phyloP scores from a whole-genome alignment of 2,888 invertebrate species.

The Achlya flavicornis region DNA sequence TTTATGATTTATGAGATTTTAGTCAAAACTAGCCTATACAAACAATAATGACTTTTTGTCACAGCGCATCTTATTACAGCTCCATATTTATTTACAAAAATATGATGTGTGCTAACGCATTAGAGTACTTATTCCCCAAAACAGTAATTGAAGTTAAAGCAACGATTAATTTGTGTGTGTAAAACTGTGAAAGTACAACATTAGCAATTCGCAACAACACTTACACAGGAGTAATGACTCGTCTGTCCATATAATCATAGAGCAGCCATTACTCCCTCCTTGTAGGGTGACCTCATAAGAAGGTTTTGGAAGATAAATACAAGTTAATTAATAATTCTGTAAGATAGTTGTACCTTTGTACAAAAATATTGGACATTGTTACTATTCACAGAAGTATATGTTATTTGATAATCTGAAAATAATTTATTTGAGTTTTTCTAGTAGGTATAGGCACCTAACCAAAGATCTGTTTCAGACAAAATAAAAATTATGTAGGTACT shows the following conservation, averaged over 20 bases:
- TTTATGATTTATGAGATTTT: too few species aligned
- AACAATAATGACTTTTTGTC: too few species aligned
- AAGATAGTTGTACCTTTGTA: background rate
- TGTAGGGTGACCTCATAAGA: slow-evolving; percentile 47
- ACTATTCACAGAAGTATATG: too few species aligned
- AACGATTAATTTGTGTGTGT: slow-evolving; percentile 77
- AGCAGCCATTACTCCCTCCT: slow-evolving; percentile 77
- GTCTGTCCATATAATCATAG: slow-evolving; percentile 84
- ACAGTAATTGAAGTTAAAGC: slow-evolving; percentile 63
- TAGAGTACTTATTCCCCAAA: slow-evolving; percentile 26
- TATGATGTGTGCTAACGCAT: background rate
- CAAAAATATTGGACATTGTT: too few species aligned
- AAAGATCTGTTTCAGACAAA: too few species aligned
- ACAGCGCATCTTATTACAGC: too few species aligned
- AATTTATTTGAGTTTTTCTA: too few species aligned
- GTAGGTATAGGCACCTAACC: too few species aligned
- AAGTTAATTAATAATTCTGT: background rate
- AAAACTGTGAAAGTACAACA: slow-evolving; percentile 75
- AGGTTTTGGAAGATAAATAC: slow-evolving; percentile 13
- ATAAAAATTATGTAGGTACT: too few species aligned
- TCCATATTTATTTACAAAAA: background rate
- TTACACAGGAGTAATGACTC: slow-evolving; percentile 82
- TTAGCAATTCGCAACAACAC: slow-evolving; percentile 83
- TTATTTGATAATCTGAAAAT: too few species aligned
- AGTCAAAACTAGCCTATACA: too few species aligned